Percentiles rank a stretch among this genome's conserved stretches.
phyloP scores from a whole-genome alignment of 2,113 vertebrate species.

The Zosterops hypoxanthus region DNA sequence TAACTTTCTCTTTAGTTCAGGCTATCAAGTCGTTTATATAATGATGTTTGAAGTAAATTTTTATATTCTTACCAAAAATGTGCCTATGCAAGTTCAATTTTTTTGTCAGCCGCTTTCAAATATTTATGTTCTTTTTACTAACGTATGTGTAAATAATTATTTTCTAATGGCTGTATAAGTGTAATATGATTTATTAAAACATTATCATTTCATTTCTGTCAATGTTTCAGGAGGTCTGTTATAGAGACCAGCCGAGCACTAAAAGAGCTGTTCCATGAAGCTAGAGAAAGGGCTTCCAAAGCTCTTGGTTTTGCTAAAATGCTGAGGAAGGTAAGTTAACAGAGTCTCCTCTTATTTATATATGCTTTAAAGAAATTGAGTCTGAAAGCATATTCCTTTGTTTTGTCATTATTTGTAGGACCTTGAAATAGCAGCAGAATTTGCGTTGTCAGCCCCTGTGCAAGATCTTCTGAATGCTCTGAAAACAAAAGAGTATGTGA shows the following conservation, averaged over 20 bases:
- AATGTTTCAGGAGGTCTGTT: constrained; percentile 85
- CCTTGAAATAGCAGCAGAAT: constrained; percentile 95
- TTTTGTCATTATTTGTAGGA: constrained; percentile 80
- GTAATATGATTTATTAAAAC: background rate
- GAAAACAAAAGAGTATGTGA: constrained; percentile 85
- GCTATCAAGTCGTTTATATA: background rate
- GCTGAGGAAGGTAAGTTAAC: constrained; percentile 89
- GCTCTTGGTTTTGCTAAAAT: constrained; percentile 98
- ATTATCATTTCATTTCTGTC: background rate
- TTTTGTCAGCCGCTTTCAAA: background rate
- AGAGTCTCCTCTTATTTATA: background rate
- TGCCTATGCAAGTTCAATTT: background rate
- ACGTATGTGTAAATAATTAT: background rate
- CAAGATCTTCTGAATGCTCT: constrained; percentile 83
- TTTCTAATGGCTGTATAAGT: background rate
- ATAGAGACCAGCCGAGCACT: constrained; percentile 95
- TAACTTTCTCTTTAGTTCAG: background rate
- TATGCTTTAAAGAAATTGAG: background rate
- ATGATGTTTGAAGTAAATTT: background rate
- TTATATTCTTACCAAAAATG: background rate
- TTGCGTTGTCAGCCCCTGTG: constrained; percentile 85
- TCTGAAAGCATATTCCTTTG: constrained; percentile 30
- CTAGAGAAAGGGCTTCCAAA: constrained; percentile 94
- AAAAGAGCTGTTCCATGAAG: constrained; percentile 97
- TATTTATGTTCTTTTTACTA: background rate